Evolutionary conservation across 1,140 invertebrate species (phyloP).

Genomic region (Fopius arisanus): DNA sequence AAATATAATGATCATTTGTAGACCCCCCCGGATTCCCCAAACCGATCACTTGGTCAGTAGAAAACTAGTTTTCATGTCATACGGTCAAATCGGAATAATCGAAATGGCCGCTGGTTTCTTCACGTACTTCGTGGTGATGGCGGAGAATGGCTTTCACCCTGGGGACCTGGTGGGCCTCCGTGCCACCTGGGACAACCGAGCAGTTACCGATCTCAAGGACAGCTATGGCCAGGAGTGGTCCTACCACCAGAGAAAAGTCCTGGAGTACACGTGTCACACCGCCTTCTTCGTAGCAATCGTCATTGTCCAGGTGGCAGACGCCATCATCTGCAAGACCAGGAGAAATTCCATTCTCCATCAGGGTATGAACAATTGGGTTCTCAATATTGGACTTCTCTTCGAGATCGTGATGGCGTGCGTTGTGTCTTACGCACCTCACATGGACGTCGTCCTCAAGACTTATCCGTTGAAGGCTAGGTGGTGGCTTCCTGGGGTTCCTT

Average conservation of each 20-base stretch:
- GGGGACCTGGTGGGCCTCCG: slow-evolving; percentile 74
- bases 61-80: slow-evolving; percentile 77
- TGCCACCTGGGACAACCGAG: slow-evolving; percentile 76
- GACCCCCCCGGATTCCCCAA: slow-evolving; percentile 79
- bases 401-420: slow-evolving; percentile 72
- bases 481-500: slow-evolving; percentile 80
- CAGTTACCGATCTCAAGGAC: slow-evolving; percentile 76
- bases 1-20: slow-evolving; percentile 38
- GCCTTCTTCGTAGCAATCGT: slow-evolving; percentile 84
- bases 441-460: slow-evolving; percentile 70
- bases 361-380: slow-evolving; percentile 78
- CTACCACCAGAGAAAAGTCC: slow-evolving; percentile 73
- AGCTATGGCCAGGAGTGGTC: slow-evolving; percentile 84
- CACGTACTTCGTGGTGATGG: slow-evolving; percentile 86
- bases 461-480: slow-evolving; percentile 69
- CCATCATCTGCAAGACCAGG: slow-evolving; percentile 84
- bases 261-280: slow-evolving; percentile 82
- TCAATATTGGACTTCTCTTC: slow-evolving; percentile 77
- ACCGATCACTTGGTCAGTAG: slow-evolving; percentile 85
- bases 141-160: slow-evolving; percentile 84
- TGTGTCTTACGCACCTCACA: slow-evolving; percentile 75
- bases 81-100: slow-evolving; percentile 88
- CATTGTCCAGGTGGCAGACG: slow-evolving; percentile 81
- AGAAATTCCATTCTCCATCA: slow-evolving; percentile 79
- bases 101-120: slow-evolving; percentile 89